A percentile compares a stretch with the other conserved stretches of the same genome.
phyloP scores from a whole-genome alignment of 2,888 invertebrate species.

The Balanococcus diminutus region DNA sequence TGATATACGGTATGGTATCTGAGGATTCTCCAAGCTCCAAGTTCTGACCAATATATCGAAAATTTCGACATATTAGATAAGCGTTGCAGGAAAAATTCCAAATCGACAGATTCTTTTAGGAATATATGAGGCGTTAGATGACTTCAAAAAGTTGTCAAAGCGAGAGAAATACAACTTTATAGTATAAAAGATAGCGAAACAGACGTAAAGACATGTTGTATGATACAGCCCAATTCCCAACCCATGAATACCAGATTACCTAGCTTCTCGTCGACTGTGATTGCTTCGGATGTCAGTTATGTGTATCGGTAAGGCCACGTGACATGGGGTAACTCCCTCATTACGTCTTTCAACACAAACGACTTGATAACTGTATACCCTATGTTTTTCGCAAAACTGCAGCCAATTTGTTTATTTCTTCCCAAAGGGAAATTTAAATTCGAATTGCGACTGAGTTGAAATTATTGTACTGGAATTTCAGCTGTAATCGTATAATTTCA shows the following conservation, averaged over 20 bases:
- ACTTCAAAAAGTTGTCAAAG: constrained; percentile 52
- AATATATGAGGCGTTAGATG: constrained; percentile 46
- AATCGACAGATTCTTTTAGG: constrained; percentile 33
- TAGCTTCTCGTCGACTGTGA: constrained; percentile 48
- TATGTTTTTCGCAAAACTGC: constrained; percentile 42
- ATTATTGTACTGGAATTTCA: constrained; percentile 36
- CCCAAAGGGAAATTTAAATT: constrained; percentile 51
- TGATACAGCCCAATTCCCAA: constrained; percentile 52
- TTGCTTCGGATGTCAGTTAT: constrained; percentile 47
- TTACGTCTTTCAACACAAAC: constrained; percentile 31
- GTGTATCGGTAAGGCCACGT: constrained; percentile 45
- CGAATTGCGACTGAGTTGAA: constrained; percentile 41
- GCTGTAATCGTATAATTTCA: constrained; percentile 2
- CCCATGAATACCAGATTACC: constrained; percentile 54
- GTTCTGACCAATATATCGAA: neutral
- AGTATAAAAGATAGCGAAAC: constrained; percentile 46
- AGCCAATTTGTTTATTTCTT: constrained; percentile 45
- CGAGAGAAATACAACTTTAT: constrained; percentile 50
- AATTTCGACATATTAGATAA: constrained; percentile 10
- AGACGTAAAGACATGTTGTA: constrained; percentile 52
- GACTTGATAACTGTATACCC: constrained; percentile 19
- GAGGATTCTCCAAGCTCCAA: too few species aligned
- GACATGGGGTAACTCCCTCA: constrained; percentile 49
- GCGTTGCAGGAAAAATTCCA: neutral
- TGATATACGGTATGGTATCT: neutral